Percentiles rank a stretch among this genome's conserved stretches.
Conservation (phyloP, 2,113 vertebrate species). For the Clupea harengus region DNA sequence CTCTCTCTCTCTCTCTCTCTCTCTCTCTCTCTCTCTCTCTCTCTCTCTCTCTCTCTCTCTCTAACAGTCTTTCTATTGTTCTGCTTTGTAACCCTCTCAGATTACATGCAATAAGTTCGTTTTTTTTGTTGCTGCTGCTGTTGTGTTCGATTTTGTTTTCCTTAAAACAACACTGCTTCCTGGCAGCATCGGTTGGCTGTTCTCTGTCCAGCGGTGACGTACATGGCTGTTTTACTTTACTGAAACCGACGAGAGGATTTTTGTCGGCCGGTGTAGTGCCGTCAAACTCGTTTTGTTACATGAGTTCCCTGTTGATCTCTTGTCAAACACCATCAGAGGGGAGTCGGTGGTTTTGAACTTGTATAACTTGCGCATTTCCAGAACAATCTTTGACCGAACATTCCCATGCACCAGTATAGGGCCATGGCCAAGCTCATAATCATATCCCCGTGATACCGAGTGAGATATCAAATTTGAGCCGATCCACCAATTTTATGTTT, state of each 20-base stretch:
- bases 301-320: no score
- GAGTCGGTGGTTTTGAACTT: neutral
- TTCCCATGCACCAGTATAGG: neutral
- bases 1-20: neutral
- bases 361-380: neutral
- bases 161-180: neutral
- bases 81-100: neutral
- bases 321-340: neutral
- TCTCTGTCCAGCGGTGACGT: neutral
- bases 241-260: neutral
- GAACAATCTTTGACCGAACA: no score
- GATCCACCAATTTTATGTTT: neutral
- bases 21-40: neutral
- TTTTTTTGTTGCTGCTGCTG: neutral
- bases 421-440: neutral
- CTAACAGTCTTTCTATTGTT: neutral
- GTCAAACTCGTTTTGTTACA: no score
- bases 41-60: neutral
- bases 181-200: neutral
- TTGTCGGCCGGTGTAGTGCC: neutral
- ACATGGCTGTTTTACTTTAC: neutral
- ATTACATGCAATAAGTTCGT: neutral
- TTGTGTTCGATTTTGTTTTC: neutral
- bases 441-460: no score
- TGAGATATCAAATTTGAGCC: neutral